Evolutionary conservation across 2,888 invertebrate genomes (phyloP).

Genomic region (Synanthedon vespiformis): DNA sequence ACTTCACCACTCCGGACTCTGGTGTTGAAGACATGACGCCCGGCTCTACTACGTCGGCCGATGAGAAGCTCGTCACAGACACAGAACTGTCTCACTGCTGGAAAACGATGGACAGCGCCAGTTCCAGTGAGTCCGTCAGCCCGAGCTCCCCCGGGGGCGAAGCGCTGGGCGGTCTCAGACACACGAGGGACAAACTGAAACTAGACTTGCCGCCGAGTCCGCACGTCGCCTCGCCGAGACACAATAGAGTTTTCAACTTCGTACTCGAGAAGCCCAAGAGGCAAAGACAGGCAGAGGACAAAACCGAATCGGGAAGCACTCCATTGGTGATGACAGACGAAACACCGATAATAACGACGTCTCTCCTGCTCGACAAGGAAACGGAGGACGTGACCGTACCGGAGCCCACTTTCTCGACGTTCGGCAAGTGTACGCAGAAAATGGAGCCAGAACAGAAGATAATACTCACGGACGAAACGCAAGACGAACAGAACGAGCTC

Average conservation of each 20-base stretch:
- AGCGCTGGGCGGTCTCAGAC: constrained; percentile 76
- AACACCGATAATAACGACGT: constrained; percentile 42
- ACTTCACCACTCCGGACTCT: constrained; percentile 72
- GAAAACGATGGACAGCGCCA: constrained; percentile 44
- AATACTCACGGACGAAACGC: constrained; percentile 29
- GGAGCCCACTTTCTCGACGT: constrained; percentile 71
- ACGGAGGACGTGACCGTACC: constrained; percentile 32
- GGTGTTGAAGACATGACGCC: constrained; percentile 74
- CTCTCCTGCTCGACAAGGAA: constrained; percentile 30
- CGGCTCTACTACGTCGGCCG: constrained; percentile 33
- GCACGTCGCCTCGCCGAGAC: constrained; percentile 48
- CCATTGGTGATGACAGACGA: constrained; percentile 59
- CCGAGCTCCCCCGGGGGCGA: constrained; percentile 54
- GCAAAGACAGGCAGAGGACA: constrained; percentile 17
- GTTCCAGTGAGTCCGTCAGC: constrained; percentile 57
- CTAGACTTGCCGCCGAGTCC: constrained; percentile 76
- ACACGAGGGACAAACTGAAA: constrained; percentile 78
- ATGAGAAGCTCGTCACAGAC: constrained; percentile 31
- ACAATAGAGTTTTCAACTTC: constrained; percentile 55
- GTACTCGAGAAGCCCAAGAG: constrained; percentile 50
- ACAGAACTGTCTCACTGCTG: constrained; percentile 24
- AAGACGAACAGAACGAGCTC: constrained; percentile 12
- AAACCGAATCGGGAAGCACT: constrained; percentile 15
- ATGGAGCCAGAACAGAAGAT: constrained; percentile 37
- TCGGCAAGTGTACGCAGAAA: constrained; percentile 58